Evolutionary conservation across 1,140 invertebrate genomes (phyloP), one percentile per base, ranked within the genome.

Genomic region (Euwallacea fornicatus): DNA sequence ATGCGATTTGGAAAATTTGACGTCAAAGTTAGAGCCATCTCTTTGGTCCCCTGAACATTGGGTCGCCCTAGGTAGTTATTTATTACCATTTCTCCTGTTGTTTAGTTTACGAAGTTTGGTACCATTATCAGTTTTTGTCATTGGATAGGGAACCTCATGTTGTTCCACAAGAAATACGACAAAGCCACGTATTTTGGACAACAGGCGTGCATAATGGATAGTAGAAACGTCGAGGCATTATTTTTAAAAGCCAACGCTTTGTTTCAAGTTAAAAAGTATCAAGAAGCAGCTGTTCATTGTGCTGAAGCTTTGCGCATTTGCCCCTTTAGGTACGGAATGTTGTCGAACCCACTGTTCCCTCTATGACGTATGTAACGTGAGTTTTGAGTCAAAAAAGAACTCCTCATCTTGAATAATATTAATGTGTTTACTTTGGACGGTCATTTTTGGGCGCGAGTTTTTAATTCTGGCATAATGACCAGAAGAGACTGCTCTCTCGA

Each of bases 231-330:
- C 11, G 91, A 93, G 79, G 91, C 90, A 4, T 83, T 91, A 11
- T 83, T 93, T 55, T 79, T 93, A 7, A 90, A 92, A 79, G 92
- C 90, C 2, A 86, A 86, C 75, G 86, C 91, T 54, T 82, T 93
- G 2, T 81, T 90, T 42, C 88, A 92, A 72, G 81, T 92, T 58
- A 91, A 91, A 78, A 91, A 91, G 73, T 87, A 86, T 74, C 85
- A 87, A 65, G 91, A 93, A 72, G 90, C 91, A 7, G 83, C 89
- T 2, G 81, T 85, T 50, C 88, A 90, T 78, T 93, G 91, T 80
- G 83, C 89, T 74, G 90, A 93, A 80, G 91, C 90, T 0, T 84
- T 90, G 73, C 86, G 88, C 75, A 80, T 86, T 47, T 84, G 85
- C 74, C 83, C 84, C 2, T 82, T 84, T 71, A 82, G 85, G 72